Conservation (phyloP, 2,113 vertebrate species). For the Guaruba guarouba region DNA sequence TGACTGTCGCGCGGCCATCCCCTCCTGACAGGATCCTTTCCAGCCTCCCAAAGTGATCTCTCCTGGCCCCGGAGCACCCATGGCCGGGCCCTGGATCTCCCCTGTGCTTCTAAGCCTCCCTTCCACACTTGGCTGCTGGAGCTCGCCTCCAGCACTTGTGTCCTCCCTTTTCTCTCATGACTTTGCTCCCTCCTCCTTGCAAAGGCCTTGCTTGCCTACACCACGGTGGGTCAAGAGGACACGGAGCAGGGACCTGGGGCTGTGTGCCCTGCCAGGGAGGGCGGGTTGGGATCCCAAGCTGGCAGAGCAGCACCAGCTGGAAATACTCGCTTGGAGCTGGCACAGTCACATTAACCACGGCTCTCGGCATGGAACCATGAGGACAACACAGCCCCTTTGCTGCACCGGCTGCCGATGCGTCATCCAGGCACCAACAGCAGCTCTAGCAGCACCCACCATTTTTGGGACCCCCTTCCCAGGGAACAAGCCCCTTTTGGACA, state of each 20-base stretch:
- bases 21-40: conserved; percentile 40
- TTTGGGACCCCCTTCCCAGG: not conserved
- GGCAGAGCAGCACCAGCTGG: not conserved
- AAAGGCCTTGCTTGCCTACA: not conserved
- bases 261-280: accelerated
- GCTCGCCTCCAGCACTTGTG: not conserved
- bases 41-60: conserved; percentile 30
- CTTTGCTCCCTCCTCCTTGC: not conserved
- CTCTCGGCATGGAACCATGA: accelerated
- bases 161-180: not conserved
- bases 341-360: accelerated
- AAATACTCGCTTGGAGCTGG: not conserved
- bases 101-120: not conserved
- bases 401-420: accelerated
- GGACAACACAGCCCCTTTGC: accelerated
- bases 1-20: not conserved
- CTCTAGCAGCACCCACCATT: not conserved
- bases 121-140: accelerated
- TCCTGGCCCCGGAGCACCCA: not conserved
- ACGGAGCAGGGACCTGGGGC: not conserved
- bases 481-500: not conserved
- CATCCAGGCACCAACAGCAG: not conserved
- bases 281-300: not conserved
- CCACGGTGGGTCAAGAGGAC: accelerated
- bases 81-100: not conserved